A percentile compares a stretch with the other conserved stretches of the same genome.
These are phyloP conservation scores for Thalassarche chlororhynchos DNA, from an alignment of 2,113 vertebrate species.

Conservation along the genomic window DNA sequence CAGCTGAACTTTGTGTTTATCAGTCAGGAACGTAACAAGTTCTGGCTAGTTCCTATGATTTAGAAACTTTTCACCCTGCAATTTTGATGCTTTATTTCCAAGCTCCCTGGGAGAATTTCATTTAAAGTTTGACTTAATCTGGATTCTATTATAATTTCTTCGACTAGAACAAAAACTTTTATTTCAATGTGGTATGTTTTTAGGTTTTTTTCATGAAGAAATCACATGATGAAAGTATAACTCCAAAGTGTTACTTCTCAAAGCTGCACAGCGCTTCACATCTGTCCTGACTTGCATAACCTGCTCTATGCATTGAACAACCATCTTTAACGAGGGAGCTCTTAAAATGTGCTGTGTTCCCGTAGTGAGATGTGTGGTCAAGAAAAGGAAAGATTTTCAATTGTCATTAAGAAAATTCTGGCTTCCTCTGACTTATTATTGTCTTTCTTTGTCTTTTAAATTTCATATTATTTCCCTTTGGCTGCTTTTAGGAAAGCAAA, in stretches of 20 bases:
- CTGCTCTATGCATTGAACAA: neutral
- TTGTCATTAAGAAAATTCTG: neutral
- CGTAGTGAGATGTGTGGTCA: neutral
- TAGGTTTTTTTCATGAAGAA: neutral
- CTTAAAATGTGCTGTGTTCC: neutral
- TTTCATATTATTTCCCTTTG: neutral
- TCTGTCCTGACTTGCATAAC: conserved; percentile 35
- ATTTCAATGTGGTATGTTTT: neutral
- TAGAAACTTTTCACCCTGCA: neutral
- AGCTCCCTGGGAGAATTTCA: neutral
- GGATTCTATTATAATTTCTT: neutral
- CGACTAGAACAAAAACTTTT: neutral
- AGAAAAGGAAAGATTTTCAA: neutral
- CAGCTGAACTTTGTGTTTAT: conserved; percentile 34
- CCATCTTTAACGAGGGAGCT: neutral
- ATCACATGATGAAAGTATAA: neutral
- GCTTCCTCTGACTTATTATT: neutral
- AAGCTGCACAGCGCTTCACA: neutral
- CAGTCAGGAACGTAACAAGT: conserved; percentile 21
- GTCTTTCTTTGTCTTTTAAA: neutral
- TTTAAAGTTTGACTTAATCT: neutral
- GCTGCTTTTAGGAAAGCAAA: neutral
- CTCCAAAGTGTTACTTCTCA: neutral
- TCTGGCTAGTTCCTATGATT: conserved; percentile 5
- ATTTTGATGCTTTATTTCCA: neutral